Evolutionary conservation across 2,888 invertebrate species (phyloP), one percentile per base, ranked within the genome.

Genomic region (Steromphala cineraria): DNA sequence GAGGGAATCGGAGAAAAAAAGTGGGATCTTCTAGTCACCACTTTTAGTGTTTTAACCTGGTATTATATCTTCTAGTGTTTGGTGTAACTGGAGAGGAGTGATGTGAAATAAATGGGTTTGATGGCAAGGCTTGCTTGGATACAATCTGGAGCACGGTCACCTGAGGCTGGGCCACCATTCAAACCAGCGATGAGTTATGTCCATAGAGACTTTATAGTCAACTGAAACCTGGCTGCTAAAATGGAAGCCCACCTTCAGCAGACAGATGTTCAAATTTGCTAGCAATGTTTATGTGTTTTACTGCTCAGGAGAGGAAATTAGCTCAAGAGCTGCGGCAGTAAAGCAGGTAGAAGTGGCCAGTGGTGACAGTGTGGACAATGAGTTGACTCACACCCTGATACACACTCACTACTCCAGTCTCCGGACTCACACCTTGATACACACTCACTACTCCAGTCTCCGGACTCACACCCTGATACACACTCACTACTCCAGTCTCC

Each of bases 191-290:
- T 62, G 62, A 62, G 62, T 62, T 62, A 62, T 62, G 62, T 62
- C 28, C 62, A 1, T 8, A 7, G 28, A 24, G 24, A 28, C 62
- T 62, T 62, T 62, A 28, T 28, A 62, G 28, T 28, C 62, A 62
- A 28, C 28, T 24, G 28, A 62, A 62, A 28, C 24, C 28, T 15
- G 28, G 24, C 62, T 62, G 28, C 28, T 17, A 62, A 17, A 24
- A 62, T 62, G 62, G 62, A 62, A 24, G 28, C 24, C 24, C 28
- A 62, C 28, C 46, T 62, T 28, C 24, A 17, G 62, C 24, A 62
- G 62, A 62, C 62, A 62, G 62, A 62, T 62, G 62, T 62, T 62
- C 62, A 62, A 28, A 62, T 62, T 62, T 62, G 28, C 62, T 62
- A 15, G 62, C 10, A 8, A 28, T 62, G 28, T 62, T 62, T 28